A percentile compares a stretch with the other conserved stretches of the same genome.
Evolutionary conservation across 1,140 invertebrate species (phyloP).

Genomic region (Heliconius nattereri): DNA sequence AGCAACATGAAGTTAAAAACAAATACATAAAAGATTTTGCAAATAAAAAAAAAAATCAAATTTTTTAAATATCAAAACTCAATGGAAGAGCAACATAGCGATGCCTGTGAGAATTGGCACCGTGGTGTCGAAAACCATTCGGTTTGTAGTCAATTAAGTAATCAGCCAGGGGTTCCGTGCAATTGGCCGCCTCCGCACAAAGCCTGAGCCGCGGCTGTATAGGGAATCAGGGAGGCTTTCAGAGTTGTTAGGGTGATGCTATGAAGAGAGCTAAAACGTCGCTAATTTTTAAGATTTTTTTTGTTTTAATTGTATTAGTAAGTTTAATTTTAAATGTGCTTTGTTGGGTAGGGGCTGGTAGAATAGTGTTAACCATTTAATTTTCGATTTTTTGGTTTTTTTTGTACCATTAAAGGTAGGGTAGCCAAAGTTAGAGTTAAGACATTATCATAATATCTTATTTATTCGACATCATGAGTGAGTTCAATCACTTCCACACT

Average conservation of each 20-base stretch:
- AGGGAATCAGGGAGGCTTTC: conserved; percentile 49
- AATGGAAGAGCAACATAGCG: conserved; percentile 44
- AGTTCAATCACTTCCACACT: too few relatives aligned
- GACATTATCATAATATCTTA: too few relatives aligned
- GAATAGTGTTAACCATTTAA: too few relatives aligned
- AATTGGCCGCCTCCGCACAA: conserved; percentile 78
- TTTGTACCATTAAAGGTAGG: too few relatives aligned
- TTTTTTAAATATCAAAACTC: background rate
- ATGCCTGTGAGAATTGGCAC: conserved; percentile 20
- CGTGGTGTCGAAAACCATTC: conserved; percentile 59
- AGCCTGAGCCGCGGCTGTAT: conserved; percentile 43
- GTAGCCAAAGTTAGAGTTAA: too few relatives aligned
- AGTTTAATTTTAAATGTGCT: background rate
- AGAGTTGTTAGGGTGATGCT: conserved; percentile 48
- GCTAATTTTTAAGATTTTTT: conserved; percentile 16
- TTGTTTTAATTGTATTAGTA: background rate
- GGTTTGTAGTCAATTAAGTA: conserved; percentile 77
- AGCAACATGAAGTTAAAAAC: too few relatives aligned
- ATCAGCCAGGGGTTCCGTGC: conserved; percentile 74
- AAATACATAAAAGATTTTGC: background rate
- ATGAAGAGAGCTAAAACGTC: conserved; percentile 27
- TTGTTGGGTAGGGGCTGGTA: background rate
- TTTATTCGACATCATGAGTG: too few relatives aligned
- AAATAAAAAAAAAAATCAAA: background rate
- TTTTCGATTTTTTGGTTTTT: too few relatives aligned